Percentiles rank a stretch among this genome's conserved stretches.
Conservation (phyloP, 2,888 invertebrate genomes). For the Pristionchus arcanus region DNA sequence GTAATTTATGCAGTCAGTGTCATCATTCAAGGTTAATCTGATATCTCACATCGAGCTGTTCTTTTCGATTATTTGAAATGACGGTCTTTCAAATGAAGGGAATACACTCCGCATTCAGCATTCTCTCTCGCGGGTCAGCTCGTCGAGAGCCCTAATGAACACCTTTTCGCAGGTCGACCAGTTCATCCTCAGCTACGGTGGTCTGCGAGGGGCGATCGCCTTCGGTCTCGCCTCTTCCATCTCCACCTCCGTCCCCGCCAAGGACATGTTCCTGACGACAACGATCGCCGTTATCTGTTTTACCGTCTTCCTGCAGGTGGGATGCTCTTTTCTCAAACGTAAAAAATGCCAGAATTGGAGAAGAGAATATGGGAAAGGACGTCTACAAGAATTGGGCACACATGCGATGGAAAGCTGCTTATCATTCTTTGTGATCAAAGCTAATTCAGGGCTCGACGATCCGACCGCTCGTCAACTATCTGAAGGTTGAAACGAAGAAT, state of each 20-base stretch:
- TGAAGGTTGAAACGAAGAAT: conserved; percentile 93
- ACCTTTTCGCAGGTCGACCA: conserved; percentile 82
- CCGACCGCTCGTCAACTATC: conserved; percentile 93
- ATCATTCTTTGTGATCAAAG: no score
- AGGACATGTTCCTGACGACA: conserved; percentile 92
- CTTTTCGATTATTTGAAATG: conserved; percentile 86
- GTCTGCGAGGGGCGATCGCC: conserved; percentile 95
- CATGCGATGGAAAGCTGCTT: no score
- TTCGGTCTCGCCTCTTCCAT: conserved; percentile 92
- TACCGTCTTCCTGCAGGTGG: conserved; percentile 95
- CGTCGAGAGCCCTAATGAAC: no score
- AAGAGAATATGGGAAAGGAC: no score
- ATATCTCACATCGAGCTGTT: no score
- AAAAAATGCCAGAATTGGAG: no score
- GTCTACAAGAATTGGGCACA: no score
- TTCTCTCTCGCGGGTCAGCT: no score
- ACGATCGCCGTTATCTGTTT: conserved; percentile 98
- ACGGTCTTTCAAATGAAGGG: background rate
- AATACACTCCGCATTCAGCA: no score
- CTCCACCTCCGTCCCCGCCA: conserved; percentile 88
- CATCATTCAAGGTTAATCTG: no score
- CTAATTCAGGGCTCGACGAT: conserved; percentile 91
- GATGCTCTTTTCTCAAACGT: no score
- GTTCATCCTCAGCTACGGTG: conserved; percentile 98
- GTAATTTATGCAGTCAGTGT: conserved; percentile 79